Percentiles rank a stretch among this genome's conserved stretches.
phyloP scores from a whole-genome alignment of 2,797 vertebrate genomes.

The Pelobates cultripes region DNA sequence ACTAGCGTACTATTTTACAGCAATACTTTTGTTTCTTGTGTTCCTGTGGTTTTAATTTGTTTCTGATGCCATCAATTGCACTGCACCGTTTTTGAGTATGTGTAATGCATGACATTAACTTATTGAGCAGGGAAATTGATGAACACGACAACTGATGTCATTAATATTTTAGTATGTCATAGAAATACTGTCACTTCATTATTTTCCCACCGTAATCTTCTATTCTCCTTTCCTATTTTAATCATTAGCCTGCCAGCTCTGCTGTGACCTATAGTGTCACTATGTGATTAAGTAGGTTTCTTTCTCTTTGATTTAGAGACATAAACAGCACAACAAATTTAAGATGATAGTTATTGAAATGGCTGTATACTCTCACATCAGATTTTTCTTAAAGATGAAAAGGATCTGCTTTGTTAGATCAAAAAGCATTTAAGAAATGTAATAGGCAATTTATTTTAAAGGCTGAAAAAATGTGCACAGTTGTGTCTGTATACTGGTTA shows the following conservation, averaged over 20 bases:
- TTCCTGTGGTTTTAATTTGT: slow-evolving; percentile 7
- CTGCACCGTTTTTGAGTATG: not conserved
- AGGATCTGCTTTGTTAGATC: slow-evolving; percentile 15
- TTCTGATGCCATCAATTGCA: slow-evolving; percentile 3
- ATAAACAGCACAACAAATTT: slow-evolving; percentile 30
- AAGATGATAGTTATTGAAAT: slow-evolving; percentile 42
- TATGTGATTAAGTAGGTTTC: slow-evolving; percentile 47
- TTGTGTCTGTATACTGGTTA: not conserved
- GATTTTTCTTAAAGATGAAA: slow-evolving; percentile 12
- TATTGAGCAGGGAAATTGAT: slow-evolving; percentile 40
- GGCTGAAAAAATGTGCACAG: not conserved
- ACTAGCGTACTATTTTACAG: too few relatives aligned
- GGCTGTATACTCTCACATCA: slow-evolving; percentile 22
- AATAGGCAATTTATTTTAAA: not conserved
- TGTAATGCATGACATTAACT: slow-evolving; percentile 30
- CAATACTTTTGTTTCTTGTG: not conserved
- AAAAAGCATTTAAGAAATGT: not conserved
- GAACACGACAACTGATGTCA: slow-evolving; percentile 40
- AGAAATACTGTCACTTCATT: slow-evolving; percentile 48
- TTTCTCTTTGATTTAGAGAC: slow-evolving; percentile 42
- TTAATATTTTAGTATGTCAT: slow-evolving; percentile 52
- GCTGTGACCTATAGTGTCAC: slow-evolving; percentile 51
- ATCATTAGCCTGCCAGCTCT: slow-evolving; percentile 47
- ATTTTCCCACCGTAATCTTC: slow-evolving; percentile 40
- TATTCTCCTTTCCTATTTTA: slow-evolving; percentile 42